Conservation (phyloP, 2,113 vertebrate genomes). For the Myotis davidii region DNA sequence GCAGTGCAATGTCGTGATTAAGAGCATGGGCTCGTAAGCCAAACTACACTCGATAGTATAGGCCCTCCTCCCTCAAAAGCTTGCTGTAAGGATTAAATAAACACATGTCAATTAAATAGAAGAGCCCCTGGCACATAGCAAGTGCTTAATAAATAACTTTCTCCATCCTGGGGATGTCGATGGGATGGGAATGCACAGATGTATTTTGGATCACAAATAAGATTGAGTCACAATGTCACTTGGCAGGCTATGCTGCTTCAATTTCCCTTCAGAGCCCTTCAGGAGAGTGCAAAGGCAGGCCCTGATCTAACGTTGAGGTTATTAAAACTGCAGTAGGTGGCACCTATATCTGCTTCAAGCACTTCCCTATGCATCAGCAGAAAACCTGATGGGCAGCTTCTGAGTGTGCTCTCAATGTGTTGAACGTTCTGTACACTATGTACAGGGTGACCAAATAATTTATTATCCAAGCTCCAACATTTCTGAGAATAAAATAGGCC, state of each 20-base stretch:
- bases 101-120: neutral
- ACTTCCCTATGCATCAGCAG: neutral
- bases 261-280: slow-evolving; percentile 1
- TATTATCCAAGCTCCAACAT: neutral
- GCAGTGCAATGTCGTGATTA: neutral
- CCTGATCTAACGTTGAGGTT: neutral
- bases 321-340: neutral
- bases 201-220: neutral
- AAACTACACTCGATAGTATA: neutral
- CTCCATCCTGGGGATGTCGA: neutral
- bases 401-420: neutral
- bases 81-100: neutral
- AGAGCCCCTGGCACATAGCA: neutral
- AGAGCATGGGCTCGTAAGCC: neutral
- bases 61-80: neutral
- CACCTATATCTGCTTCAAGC: neutral
- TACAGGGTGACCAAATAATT: neutral
- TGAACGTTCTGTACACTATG: neutral
- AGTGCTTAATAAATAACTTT: neutral
- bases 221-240: neutral
- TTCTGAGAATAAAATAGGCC: slow-evolving; percentile 11
- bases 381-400: neutral
- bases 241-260: neutral
- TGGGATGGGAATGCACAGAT: neutral
- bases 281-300: neutral